Evolutionary conservation across 2,797 vertebrate species (phyloP).

Genomic region (Buphagus erythrorhynchus): DNA sequence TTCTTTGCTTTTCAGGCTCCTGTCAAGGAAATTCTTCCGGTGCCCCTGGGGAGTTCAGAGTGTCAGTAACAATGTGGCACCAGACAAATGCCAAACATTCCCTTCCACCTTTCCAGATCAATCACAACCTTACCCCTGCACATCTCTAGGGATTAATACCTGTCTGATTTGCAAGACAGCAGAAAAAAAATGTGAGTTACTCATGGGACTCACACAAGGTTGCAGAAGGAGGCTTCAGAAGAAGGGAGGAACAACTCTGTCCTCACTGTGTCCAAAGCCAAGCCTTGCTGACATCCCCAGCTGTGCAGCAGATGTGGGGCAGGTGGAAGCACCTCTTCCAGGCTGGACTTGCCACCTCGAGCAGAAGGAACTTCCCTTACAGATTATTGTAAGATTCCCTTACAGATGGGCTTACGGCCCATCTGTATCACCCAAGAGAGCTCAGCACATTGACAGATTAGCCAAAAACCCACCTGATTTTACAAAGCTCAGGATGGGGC

Average conservation of each 20-base stretch:
- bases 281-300: background rate
- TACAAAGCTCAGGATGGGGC: background rate
- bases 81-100: background rate
- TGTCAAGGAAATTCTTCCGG: background rate
- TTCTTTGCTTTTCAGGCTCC: background rate
- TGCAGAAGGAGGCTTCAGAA: background rate
- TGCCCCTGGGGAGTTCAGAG: fast-evolving
- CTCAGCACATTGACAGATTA: background rate
- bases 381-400: no score
- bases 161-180: background rate
- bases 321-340: background rate
- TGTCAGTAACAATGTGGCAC: background rate
- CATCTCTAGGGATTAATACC: background rate
- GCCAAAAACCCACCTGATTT: background rate
- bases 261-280: background rate
- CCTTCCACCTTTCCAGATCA: background rate
- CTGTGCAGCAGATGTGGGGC: background rate
- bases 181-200: background rate
- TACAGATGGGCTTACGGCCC: background rate
- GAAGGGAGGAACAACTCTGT: background rate
- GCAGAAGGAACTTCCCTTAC: background rate
- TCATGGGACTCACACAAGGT: background rate
- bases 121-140: background rate
- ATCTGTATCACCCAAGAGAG: background rate
- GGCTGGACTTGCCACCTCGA: background rate